Evolutionary conservation across 2,888 invertebrate genomes (phyloP).

Genomic region (Dyspetes luteomarginatus): DNA sequence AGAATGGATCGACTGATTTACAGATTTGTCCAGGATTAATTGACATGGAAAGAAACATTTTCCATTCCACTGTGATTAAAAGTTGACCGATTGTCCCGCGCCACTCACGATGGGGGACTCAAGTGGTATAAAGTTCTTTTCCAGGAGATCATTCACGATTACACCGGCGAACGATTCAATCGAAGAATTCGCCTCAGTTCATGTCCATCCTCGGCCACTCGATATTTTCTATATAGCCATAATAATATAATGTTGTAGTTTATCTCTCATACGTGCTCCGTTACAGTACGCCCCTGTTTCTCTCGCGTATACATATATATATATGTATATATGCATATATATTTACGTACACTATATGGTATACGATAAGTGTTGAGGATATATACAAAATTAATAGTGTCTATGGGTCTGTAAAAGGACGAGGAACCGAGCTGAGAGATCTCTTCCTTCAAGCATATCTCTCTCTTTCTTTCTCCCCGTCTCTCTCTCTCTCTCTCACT

Average conservation of each 20-base stretch:
- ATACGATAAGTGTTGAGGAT: conserved; percentile 68
- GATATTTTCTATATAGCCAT: conserved; percentile 60
- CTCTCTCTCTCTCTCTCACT: background rate
- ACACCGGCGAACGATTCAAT: conserved; percentile 64
- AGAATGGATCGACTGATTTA: too few species aligned
- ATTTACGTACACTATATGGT: conserved; percentile 37
- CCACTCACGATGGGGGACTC: too few species aligned
- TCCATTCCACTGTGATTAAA: background rate
- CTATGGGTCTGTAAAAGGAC: conserved; percentile 79
- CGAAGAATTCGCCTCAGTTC: conserved; percentile 52
- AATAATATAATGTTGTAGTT: conserved; percentile 61
- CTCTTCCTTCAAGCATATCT: conserved; percentile 27
- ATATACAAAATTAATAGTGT: conserved; percentile 82
- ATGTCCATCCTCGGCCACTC: conserved; percentile 49
- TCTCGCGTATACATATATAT: conserved; percentile 7
- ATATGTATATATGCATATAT: conserved; percentile 24
- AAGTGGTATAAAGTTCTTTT: background rate
- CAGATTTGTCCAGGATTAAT: too few species aligned
- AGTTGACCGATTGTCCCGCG: background rate
- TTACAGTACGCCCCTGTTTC: conserved; percentile 50
- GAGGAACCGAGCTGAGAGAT: conserved; percentile 67
- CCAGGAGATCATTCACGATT: conserved; percentile 36
- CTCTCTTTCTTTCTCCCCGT: conserved; percentile 1
- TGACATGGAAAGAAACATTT: background rate
- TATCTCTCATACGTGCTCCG: conserved; percentile 59